Base-by-base conservation (phyloP, 2,888 invertebrate genomes). In the Ornithoptera priamus region DNA sequence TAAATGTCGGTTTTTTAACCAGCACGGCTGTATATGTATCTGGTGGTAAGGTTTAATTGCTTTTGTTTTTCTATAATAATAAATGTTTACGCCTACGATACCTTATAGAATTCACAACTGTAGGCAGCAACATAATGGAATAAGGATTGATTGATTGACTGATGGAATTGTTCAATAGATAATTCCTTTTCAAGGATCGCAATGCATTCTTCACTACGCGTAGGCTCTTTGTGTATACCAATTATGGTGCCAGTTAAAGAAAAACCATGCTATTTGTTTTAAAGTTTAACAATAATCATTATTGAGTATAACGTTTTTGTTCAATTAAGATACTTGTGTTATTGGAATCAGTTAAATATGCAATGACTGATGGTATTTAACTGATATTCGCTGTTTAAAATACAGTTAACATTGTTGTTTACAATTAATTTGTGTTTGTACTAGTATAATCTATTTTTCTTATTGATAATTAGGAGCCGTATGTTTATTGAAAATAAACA, bases 261-360 rank as follows among this genome's bases (percentile, higher is more conserved):
- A 58, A 59, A 64, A 18, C 60, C 53, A 17, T 64, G 53, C 22
- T 50, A 64, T 53, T 53, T 53, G 50, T 64, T 64, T 39, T 39
- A 68, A 53, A 59, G 59, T 24, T 8, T 46, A 59, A 30, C 53
- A 68, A 63, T 68, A 59, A 68, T n/a, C 36, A 68, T 67, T 46
- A 56, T 62, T 60, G 22, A 42, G 30, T n/a, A 24, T 30, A 17
- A 17, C 22, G 36, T 61, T 61, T 67, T 67, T 67, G 61, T 56
- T 56, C 17, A 39, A 53, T 39, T 15, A 39, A 22, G 39, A 64
- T 10, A 36, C 30, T 56, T 18, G 22, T 36, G 39, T 57, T 22
- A 20, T 59, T 17, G 24, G 59, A 24, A 7, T 17, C 22, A 15
- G 53, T 53, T 18, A 17, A 53, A 53, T 53, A 15, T 53, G 7